These are phyloP conservation scores for Brachionichthys hirsutus DNA, from an alignment of 2,113 vertebrate genomes.

Conservation along the genomic window DNA sequence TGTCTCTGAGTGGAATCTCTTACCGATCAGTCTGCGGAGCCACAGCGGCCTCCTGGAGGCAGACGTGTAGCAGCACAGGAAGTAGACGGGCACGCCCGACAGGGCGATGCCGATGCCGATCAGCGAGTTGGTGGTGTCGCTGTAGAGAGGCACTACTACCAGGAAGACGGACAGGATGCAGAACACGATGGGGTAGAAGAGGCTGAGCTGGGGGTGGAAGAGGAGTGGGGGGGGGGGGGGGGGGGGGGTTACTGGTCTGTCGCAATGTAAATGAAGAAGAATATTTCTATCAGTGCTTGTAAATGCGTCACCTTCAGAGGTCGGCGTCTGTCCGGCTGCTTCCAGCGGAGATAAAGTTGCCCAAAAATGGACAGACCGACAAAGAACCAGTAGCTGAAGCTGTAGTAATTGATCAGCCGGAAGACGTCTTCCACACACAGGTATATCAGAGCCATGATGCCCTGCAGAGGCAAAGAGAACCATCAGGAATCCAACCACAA, in stretches of 20 bases:
- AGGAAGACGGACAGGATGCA: slow-evolving; percentile 89
- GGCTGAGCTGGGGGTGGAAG: slow-evolving; percentile 77
- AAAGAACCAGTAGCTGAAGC: slow-evolving; percentile 97
- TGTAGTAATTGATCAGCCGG: slow-evolving; percentile 93
- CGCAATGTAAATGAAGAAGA: too few species aligned
- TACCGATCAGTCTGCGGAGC: slow-evolving; percentile 78
- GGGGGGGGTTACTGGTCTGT: too few species aligned
- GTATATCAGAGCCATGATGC: slow-evolving; percentile 87
- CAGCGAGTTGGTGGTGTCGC: slow-evolving; percentile 86
- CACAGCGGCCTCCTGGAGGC: slow-evolving; percentile 77
- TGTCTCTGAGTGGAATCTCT: slow-evolving; percentile 34
- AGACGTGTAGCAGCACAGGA: slow-evolving; percentile 81
- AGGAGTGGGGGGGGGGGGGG: too few species aligned
- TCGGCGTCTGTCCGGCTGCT: slow-evolving; percentile 82
- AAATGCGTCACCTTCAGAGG: slow-evolving; percentile 83
- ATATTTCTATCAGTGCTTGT: too few species aligned
- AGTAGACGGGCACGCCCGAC: slow-evolving; percentile 88
- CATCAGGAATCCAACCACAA: background rate
- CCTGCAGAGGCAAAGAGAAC: slow-evolving; percentile 63
- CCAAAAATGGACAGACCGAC: slow-evolving; percentile 91
- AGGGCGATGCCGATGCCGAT: slow-evolving; percentile 88
- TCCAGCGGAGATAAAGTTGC: slow-evolving; percentile 91
- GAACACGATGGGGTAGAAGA: slow-evolving; percentile 87
- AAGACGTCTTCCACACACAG: slow-evolving; percentile 92
- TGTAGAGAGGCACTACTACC: slow-evolving; percentile 90